Percentiles rank a stretch among this genome's conserved stretches.
phyloP scores from a whole-genome alignment of 2,797 vertebrate species.

The Eulemur albifrons region DNA sequence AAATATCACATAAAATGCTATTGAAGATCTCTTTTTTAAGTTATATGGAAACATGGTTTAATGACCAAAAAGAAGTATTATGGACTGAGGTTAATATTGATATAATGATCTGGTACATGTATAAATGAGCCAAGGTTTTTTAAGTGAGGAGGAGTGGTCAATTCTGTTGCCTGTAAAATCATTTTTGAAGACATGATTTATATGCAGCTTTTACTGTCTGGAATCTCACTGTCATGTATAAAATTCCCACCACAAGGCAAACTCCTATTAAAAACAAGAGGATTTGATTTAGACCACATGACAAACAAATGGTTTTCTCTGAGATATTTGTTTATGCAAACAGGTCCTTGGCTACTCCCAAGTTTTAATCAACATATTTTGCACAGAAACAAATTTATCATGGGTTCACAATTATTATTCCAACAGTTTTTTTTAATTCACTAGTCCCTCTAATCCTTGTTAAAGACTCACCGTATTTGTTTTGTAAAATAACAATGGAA shows the following conservation, averaged over 20 bases:
- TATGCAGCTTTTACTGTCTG: neutral
- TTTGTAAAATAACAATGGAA: neutral
- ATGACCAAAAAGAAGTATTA: neutral
- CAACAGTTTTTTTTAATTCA: neutral
- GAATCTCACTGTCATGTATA: neutral
- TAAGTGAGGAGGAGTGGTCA: neutral
- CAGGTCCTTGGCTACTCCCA: neutral
- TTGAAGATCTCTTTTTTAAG: neutral
- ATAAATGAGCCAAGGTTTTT: neutral
- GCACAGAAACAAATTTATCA: neutral
- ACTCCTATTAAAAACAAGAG: neutral
- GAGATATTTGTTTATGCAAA: neutral
- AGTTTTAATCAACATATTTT: slow-evolving; percentile 11
- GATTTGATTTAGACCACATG: neutral
- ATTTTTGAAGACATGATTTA: neutral
- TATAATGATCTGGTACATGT: neutral
- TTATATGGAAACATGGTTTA: neutral
- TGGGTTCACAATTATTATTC: neutral
- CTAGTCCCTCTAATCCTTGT: neutral
- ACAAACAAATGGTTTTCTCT: neutral
- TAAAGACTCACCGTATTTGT: neutral
- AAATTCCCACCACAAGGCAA: neutral
- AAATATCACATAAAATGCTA: neutral
- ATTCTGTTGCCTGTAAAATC: neutral
- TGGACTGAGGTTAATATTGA: neutral